Base-by-base conservation (phyloP, 2,797 vertebrate species). In the Limosa lapponica region DNA sequence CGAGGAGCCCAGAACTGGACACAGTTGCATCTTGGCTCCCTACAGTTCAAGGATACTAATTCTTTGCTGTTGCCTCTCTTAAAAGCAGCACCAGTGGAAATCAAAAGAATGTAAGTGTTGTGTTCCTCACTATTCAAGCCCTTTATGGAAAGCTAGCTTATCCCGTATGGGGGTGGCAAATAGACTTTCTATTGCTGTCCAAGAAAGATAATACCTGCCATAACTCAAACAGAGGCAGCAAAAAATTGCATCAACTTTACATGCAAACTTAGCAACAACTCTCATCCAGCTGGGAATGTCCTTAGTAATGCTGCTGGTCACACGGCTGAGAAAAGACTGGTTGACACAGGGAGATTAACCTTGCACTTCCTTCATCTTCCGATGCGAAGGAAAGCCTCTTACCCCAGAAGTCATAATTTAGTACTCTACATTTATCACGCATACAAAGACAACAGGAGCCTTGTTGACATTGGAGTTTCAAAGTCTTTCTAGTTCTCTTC, bases 211-310 rank as follows among this genome's bases (percentile, higher is more conserved):
- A 13, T 6, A 82, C 5, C 55, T 66, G 51, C 24, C 36, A 7
- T 18, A 80, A 37, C 34, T 83, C 1, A 1, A 27, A 18, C 57
- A 59, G 22, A 48, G 12, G 9, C 13, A 64, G 46, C 16, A 64
- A 43, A 12, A 78, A 55, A 27, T 34, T 58, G 9, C 23, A 78
- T 37, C 44, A 74, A 3, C 34, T 59, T 73, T 51, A 51, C 8
- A 14, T 0, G 0, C 8, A 11, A n/a, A 59, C n/a, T 62, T 32
- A 30, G 23, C n/a, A 48, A 55, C 12, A 4, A 24, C 22, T 48
- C 25, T 51, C 12, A 3, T 16, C 25, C n/a, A 73, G n/a, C 16
- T 37, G 22, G 18, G 20, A 83, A 41, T 71, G 6, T 30, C n/a
- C 25, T 51, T 36, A 36, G 10, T 13, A 89, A 75, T 0, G 0